Evolutionary conservation across 2,797 vertebrate genomes (phyloP).

Genomic region (Fistularia tabacaria): DNA sequence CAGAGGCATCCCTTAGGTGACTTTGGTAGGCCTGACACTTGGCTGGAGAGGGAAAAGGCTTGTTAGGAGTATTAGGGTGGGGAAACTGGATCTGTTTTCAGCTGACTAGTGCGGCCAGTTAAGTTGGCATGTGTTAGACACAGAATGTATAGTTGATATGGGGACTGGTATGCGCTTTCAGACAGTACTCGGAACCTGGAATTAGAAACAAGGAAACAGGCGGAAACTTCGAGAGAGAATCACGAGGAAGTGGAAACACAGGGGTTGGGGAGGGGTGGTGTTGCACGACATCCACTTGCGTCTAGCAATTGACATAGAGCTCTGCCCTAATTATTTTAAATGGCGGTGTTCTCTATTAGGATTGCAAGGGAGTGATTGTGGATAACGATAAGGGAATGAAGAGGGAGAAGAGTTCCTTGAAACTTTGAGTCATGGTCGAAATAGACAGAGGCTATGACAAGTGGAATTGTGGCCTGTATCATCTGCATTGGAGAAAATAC

Average conservation of each 20-base stretch:
- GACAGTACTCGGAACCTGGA: conserved; percentile 51
- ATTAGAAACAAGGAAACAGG: conserved; percentile 42
- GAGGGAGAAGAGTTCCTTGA: neutral
- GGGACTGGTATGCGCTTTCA: conserved; percentile 29
- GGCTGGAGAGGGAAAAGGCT: conserved; percentile 68
- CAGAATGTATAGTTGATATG: conserved; percentile 50
- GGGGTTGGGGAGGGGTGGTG: too few relatives aligned
- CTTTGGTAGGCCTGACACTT: conserved; percentile 72
- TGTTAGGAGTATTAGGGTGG: conserved; percentile 73
- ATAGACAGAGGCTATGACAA: neutral
- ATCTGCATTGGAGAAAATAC: too few relatives aligned
- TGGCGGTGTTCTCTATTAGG: conserved; percentile 19
- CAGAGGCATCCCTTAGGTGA: conserved; percentile 56
- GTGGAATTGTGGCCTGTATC: neutral
- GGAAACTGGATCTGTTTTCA: conserved; percentile 73
- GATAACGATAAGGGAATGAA: conserved; percentile 12
- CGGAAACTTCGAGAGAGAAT: conserved; percentile 53
- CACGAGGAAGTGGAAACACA: too few relatives aligned
- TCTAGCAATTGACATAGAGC: conserved; percentile 43
- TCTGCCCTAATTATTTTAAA: conserved; percentile 48
- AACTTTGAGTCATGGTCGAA: conserved; percentile 1
- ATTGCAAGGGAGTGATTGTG: conserved; percentile 24
- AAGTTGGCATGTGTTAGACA: conserved; percentile 69
- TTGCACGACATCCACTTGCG: conserved; percentile 13
- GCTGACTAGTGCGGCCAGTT: conserved; percentile 60